Evolutionary conservation across 2,888 invertebrate genomes (phyloP), one percentile per base, ranked within the genome.

Genomic region (Polyommatus icarus): DNA sequence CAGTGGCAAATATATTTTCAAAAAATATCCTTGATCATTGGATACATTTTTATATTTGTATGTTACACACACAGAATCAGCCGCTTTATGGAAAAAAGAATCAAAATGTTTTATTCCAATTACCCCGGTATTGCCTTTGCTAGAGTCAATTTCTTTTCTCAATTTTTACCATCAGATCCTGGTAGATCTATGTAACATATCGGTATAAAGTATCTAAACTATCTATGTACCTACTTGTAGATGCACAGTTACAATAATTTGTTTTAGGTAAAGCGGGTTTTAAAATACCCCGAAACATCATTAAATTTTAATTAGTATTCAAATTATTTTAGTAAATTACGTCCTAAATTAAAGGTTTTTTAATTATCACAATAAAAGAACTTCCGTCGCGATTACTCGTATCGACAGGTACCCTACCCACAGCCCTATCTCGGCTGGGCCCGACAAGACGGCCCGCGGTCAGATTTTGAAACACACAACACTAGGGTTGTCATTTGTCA

Each of bases 391-490:
- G 81, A 76, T 67, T 77, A n/a, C n/a, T n/a, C n/a, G n/a, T n/a
- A 78, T 76, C 80, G 84, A 84, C 87, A 88, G 84, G 88, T 36
- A 59, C 10, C 36, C 57, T 57, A 50, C 59, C 54, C 73, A 40
- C 77, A 77, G 29, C 77, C 54, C 77, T 77, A 77, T 71, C 50
- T 77, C 59, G 40, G 59, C 59, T 40, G 59, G 77, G 54, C 57
- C 57, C 72, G 59, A 73, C 77, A 73, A 46, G 72, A 36, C 59
- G 73, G 32, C 71, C 57, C 86, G 84, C 87, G 86, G 87, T 85
- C 89, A 88, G 89, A 89, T 90, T 91, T 91, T 90, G 88, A 88
- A 91, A 90, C 89, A 86, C 89, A 86, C 10, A 72, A 36, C 72
- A 10, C 24, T 73, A 73, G 73, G 46, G 46, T 24, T 73, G 73